A percentile compares a stretch with the other conserved stretches of the same genome.
Conservation (phyloP, 2,888 invertebrate genomes). For the Sesamia inferens region DNA sequence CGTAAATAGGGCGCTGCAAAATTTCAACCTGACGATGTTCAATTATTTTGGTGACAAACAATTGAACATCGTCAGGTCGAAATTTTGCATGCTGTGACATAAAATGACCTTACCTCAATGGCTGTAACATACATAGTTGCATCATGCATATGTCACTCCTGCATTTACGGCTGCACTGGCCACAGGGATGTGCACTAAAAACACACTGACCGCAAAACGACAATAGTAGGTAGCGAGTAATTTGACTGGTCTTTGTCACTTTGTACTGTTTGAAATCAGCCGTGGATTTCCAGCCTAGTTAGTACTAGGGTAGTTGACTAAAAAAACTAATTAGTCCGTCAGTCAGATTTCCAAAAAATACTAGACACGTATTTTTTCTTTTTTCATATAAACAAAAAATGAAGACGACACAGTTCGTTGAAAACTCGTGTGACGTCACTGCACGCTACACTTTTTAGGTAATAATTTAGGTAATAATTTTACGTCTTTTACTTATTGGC, state of each 20-base stretch:
- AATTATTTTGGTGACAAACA: background rate
- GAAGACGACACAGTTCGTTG: too few relatives aligned
- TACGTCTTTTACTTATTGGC: background rate
- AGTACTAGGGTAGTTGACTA: too few relatives aligned
- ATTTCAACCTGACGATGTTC: background rate
- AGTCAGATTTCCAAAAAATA: too few relatives aligned
- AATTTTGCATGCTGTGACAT: constrained; percentile 18
- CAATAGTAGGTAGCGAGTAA: constrained; percentile 30
- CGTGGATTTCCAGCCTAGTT: background rate
- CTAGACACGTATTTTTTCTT: too few relatives aligned
- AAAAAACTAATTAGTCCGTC: too few relatives aligned
- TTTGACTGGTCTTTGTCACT: constrained; percentile 29
- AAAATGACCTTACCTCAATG: constrained; percentile 29
- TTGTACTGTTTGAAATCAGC: background rate
- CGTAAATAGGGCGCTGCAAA: too few relatives aligned
- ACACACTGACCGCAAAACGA: constrained; percentile 44
- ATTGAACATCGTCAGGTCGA: background rate
- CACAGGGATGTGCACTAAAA: constrained; percentile 37
- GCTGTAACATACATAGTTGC: constrained; percentile 48
- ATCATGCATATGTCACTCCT: constrained; percentile 31
- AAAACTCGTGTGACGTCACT: too few relatives aligned
- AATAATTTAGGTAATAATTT: background rate
- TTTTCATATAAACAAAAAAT: too few relatives aligned
- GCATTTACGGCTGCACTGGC: constrained; percentile 20
- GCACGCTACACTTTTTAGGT: too few relatives aligned